phyloP scores from a whole-genome alignment of 2,113 vertebrate genomes.

The Procavia capensis region DNA sequence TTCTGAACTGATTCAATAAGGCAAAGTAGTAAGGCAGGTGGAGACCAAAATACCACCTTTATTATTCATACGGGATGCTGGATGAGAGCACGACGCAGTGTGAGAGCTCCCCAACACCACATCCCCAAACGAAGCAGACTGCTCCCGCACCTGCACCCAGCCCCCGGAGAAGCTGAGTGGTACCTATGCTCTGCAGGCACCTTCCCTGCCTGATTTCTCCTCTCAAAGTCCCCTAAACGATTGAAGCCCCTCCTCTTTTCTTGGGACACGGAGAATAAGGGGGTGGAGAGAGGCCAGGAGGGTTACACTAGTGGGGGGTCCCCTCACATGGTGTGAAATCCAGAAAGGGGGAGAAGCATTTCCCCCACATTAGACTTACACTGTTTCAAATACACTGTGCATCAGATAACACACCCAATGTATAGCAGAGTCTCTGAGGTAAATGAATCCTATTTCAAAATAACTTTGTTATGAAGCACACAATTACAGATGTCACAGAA shows the following conservation, averaged over 20 bases:
- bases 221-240: not conserved
- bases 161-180: not conserved
- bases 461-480: not conserved
- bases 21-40: not conserved
- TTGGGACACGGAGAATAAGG: not conserved
- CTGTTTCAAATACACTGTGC: not conserved
- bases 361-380: not conserved
- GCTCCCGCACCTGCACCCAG: too few relatives aligned
- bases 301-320: not conserved
- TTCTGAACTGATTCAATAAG: not conserved
- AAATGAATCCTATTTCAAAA: not conserved
- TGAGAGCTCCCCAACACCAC: not conserved
- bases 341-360: not conserved
- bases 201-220: too few relatives aligned
- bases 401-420: not conserved
- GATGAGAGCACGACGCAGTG: not conserved
- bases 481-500: not conserved
- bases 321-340: not conserved
- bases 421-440: not conserved
- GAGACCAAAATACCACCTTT: not conserved
- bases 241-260: not conserved
- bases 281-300: not conserved
- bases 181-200: not conserved
- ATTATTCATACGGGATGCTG: not conserved
- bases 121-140: not conserved